Base-by-base conservation (phyloP, 2,888 invertebrate species). In the Therioaphis trifolii region DNA sequence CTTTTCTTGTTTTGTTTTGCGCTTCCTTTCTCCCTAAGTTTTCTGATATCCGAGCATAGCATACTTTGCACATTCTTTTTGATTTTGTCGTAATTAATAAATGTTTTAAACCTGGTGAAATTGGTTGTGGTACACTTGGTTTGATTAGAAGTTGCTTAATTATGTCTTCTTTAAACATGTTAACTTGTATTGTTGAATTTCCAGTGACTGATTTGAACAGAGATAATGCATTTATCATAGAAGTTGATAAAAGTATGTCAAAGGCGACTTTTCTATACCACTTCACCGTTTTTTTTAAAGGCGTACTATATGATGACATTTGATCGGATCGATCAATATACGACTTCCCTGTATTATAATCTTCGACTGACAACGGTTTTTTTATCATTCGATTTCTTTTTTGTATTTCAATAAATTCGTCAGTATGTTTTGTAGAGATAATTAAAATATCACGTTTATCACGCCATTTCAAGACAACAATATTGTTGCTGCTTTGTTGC, bases 191-290 rank as follows among this genome's bases (percentile, higher is more conserved):
- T 1, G 18, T n/a, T 63, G 1, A 4, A 29, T 63, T 63, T 63
- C 18, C 18, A 18, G 46, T 84, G 43, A 86, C 86, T 74, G 86
- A 86, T 27, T 87, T 85, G 85, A 85, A 86, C 18, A 87, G 87
- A 86, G 87, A 87, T 68, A 87, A 87, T n/a, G 88, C 46, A 15
- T 87, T 86, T 7, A 87, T 87, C 69, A 87, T 87, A 71, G 88
- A 80, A 18, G 52, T 43, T 7, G 43, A 7, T 43, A 43, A 43
- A 43, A 43, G 27, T 61, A 58, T 61, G 11, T 61, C 24, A 61
- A 61, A 61, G 12, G 58, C 24, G 24, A 61, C 58, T 24, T 27
- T 61, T 61, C 11, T 61, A 12, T 61, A 61, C 58, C 58, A 61
- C 24, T 61, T 61, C 3, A 61, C 12, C 24, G 58, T 61, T 11